phyloP scores from a whole-genome alignment of 2,888 invertebrate species.

The Lepidochitona cinerea region DNA sequence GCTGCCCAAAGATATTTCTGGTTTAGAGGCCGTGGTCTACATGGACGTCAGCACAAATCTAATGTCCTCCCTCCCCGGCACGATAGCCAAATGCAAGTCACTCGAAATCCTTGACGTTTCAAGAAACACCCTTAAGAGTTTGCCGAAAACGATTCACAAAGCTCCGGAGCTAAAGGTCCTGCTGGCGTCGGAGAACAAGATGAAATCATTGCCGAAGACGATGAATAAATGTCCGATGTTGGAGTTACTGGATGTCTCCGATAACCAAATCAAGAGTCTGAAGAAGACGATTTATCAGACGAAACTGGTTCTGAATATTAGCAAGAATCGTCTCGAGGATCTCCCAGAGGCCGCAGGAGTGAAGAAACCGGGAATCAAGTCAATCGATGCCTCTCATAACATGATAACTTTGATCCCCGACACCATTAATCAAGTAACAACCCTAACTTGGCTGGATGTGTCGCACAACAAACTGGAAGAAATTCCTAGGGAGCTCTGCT shows the following conservation, averaged over 20 bases:
- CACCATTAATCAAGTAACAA: constrained; percentile 58
- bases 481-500: constrained; percentile 58
- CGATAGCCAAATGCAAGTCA: constrained; percentile 49
- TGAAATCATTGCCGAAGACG: constrained; percentile 63
- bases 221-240: constrained; percentile 58
- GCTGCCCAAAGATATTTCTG: constrained; percentile 57
- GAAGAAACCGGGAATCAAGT: constrained; percentile 57
- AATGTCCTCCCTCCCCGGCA: constrained; percentile 49
- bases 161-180: constrained; percentile 46
- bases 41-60: constrained; percentile 56
- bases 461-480: constrained; percentile 77
- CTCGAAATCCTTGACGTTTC: constrained; percentile 42
- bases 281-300: constrained; percentile 67
- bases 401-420: constrained; percentile 55
- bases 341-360: constrained; percentile 57
- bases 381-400: constrained; percentile 63
- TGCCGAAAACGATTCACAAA: constrained; percentile 58
- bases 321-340: constrained; percentile 57
- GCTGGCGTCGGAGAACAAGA: constrained; percentile 60
- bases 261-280: constrained; percentile 58
- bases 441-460: constrained; percentile 76
- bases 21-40: constrained; percentile 44
- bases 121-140: constrained; percentile 47
- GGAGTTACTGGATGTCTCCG: constrained; percentile 53
- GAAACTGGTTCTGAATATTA: constrained; percentile 53